These are phyloP conservation scores for Dicentrarchus labrax DNA, from an alignment of 2,113 vertebrate species.

Conservation along the genomic window DNA sequence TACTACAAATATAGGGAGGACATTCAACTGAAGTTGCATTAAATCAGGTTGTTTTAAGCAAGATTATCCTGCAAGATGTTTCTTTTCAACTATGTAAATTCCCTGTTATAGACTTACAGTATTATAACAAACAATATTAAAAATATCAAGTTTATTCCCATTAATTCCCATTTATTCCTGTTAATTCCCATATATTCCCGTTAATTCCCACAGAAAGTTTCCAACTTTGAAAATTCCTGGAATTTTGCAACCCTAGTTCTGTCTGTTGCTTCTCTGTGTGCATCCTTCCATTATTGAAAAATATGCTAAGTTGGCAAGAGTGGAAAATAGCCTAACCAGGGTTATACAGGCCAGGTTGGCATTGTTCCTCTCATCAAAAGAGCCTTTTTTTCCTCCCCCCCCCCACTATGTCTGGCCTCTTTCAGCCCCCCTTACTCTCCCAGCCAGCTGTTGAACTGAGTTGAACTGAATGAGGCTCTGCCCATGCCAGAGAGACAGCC, in stretches of 20 bases:
- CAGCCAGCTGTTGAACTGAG: slow-evolving; percentile 35
- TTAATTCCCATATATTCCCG: too few relatives aligned
- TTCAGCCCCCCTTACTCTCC: neutral
- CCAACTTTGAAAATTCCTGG: too few relatives aligned
- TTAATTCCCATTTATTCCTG: too few relatives aligned
- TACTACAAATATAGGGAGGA: too few relatives aligned
- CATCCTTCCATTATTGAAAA: slow-evolving; percentile 20
- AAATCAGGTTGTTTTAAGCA: too few relatives aligned
- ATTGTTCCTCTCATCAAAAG: slow-evolving; percentile 37
- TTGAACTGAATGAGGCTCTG: slow-evolving; percentile 24
- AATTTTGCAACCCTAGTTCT: neutral
- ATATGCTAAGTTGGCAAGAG: slow-evolving; percentile 47
- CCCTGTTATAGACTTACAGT: too few relatives aligned
- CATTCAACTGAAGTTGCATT: too few relatives aligned
- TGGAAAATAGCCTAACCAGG: slow-evolving; percentile 13
- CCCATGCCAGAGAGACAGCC: slow-evolving; percentile 26
- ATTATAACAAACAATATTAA: too few relatives aligned
- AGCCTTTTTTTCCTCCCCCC: neutral
- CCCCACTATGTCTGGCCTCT: slow-evolving; percentile 11
- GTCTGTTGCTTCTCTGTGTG: neutral
- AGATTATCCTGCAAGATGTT: too few relatives aligned
- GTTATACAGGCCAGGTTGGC: slow-evolving; percentile 29
- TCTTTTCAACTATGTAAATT: too few relatives aligned
- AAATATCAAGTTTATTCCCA: too few relatives aligned
- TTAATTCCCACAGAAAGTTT: too few relatives aligned